A percentile compares a stretch with the other conserved stretches of the same genome.
Evolutionary conservation across 2,888 invertebrate species (phyloP).

Genomic region (Drosophila meridionalis): DNA sequence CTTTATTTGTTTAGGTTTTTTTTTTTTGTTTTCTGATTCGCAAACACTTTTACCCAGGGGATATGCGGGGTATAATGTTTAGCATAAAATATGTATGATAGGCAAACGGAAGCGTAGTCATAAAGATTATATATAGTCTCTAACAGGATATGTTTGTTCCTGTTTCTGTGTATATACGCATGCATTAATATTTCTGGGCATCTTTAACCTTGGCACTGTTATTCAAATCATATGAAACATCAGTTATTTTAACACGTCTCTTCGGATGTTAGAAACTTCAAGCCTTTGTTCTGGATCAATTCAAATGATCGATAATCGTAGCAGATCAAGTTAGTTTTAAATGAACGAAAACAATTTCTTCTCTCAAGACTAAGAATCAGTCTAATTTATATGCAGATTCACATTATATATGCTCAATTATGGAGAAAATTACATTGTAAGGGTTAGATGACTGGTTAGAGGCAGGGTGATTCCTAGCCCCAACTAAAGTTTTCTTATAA

Average conservation of each 20-base stretch:
- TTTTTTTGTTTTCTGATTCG: background rate
- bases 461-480: background rate
- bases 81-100: no score
- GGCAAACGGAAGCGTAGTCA: no score
- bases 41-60: background rate
- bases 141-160: background rate
- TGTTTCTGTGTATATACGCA: background rate
- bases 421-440: no score
- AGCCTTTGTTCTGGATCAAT: background rate
- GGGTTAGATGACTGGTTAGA: background rate
- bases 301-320: background rate
- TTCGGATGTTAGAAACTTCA: background rate
- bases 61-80: background rate
- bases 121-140: background rate
- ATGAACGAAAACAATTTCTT: no score
- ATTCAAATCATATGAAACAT: background rate
- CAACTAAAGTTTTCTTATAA: background rate
- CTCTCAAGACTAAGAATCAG: no score
- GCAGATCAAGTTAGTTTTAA: background rate
- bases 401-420: background rate
- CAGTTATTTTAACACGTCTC: background rate
- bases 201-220: background rate
- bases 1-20: slow-evolving; percentile 1
- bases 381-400: no score
- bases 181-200: no score